These are phyloP conservation scores for Oenanthe melanoleuca DNA, from an alignment of 2,113 vertebrate species.

Conservation along the genomic window DNA sequence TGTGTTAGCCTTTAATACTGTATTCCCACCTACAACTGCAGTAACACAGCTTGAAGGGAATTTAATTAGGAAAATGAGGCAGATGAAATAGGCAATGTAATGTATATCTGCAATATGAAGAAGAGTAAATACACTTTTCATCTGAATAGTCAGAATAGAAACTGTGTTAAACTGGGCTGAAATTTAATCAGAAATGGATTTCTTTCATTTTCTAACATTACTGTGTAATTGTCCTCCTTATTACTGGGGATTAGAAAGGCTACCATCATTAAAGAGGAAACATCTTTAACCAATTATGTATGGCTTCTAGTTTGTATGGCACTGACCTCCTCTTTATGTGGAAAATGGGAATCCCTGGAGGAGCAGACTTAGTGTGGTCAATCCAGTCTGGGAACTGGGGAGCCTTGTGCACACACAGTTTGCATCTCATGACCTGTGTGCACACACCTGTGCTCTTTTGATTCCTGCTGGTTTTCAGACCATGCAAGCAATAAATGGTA, in stretches of 20 bases:
- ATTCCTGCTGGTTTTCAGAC: neutral
- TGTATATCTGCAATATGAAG: slow-evolving; percentile 10
- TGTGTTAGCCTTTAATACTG: neutral
- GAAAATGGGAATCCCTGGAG: neutral
- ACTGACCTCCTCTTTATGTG: neutral
- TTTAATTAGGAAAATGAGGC: slow-evolving; percentile 59
- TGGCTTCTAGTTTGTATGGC: neutral
- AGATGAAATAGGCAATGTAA: slow-evolving; percentile 41
- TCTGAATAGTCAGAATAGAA: slow-evolving; percentile 44
- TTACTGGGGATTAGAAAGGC: slow-evolving; percentile 27
- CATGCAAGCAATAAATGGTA: neutral
- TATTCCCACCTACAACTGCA: slow-evolving; percentile 4
- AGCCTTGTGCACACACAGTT: neutral
- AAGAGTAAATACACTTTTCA: slow-evolving; percentile 66
- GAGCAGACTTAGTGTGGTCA: neutral
- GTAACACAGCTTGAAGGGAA: slow-evolving; percentile 25
- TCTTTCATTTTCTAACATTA: slow-evolving; percentile 39
- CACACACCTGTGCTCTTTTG: neutral
- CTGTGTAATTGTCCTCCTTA: slow-evolving; percentile 39
- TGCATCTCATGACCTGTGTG: neutral
- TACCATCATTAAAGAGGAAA: neutral
- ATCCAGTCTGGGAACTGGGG: neutral
- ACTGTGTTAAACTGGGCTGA: slow-evolving; percentile 26
- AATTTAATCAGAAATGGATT: slow-evolving; percentile 36
- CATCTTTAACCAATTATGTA: slow-evolving; percentile 4